Base-by-base conservation (phyloP, 2,113 vertebrate species). In the Xyrauchen texanus region DNA sequence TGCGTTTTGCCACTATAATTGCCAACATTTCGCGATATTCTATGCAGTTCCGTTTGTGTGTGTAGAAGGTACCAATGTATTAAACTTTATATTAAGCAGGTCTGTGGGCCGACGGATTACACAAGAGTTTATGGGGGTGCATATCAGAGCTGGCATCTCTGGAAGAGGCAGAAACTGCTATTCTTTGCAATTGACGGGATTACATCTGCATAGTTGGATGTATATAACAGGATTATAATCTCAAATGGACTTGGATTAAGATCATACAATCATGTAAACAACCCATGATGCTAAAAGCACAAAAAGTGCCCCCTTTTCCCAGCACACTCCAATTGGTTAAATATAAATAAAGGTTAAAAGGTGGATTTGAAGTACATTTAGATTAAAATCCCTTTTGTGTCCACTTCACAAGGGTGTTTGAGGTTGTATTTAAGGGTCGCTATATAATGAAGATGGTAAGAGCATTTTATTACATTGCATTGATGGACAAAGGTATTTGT, bases 191-290 rank as follows among this genome's bases (percentile, higher is more conserved):
- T 63, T 84, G 83, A 81, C 74, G 63, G 88, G 88, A 91, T 90
- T 91, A 90, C 66, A 5, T 72, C 79, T 71, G 86, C 78, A 77
- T 75, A 78, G 44, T 78, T 84, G 81, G 89, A 88, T 85, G 66
- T 69, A 73, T 86, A 78, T 90, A 92, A 92, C 85, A 82, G 90
- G 90, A 92, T 91, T 90, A 91, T 75, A 83, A 90, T 89, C 84
- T 88, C 79, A 88, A 49, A 85, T 78, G 81, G 62, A 49, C 68
- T 71, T 5, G 68, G 82, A 85, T 87, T 86, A 86, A 60, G 45
- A 45, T 69, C 58, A 79, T 12, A 51, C 63, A 82, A 77, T 7
- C 68, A 76, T 72, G 45, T 79, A 86, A 88, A 87, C 68, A 85
- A 84, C 77, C 51, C 61, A 55, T 58, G 58, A 80, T 34, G 49